Conservation (phyloP, 2,113 vertebrate genomes). For the Gambusia holbrooki region DNA sequence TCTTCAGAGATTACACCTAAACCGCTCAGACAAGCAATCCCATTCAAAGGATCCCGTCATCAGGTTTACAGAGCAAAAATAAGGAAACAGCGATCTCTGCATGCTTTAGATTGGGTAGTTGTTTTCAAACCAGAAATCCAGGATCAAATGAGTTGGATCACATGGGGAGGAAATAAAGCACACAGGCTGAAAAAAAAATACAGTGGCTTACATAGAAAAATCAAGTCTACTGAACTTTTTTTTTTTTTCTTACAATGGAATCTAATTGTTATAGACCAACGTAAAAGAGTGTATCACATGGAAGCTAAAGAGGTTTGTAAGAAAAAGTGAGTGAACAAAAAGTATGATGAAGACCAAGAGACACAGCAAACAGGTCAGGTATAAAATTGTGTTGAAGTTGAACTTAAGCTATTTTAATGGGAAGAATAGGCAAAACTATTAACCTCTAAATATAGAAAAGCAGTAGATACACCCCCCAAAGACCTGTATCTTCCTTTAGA, state of each 20-base stretch:
- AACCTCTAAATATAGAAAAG: background rate
- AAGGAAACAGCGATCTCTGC: background rate
- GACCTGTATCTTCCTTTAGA: background rate
- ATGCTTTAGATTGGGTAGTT: background rate
- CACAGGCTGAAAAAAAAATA: background rate
- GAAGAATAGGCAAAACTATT: background rate
- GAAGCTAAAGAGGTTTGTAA: background rate
- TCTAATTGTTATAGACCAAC: background rate
- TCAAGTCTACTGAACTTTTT: background rate
- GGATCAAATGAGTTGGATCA: background rate
- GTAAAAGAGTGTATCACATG: background rate
- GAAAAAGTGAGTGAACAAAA: background rate
- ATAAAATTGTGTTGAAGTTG: no score
- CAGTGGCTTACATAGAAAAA: background rate
- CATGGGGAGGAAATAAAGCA: background rate
- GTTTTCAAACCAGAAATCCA: background rate
- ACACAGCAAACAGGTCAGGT: background rate
- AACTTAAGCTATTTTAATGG: background rate
- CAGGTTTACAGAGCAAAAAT: conserved; percentile 13
- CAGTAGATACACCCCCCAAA: background rate
- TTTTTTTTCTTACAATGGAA: background rate
- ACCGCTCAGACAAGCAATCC: conserved; percentile 38
- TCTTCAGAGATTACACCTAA: conserved; percentile 59
- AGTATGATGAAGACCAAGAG: background rate
- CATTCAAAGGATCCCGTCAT: conserved; percentile 33